Evolutionary conservation across 2,888 invertebrate genomes (phyloP).

Genomic region (Hypomecis atomaria): DNA sequence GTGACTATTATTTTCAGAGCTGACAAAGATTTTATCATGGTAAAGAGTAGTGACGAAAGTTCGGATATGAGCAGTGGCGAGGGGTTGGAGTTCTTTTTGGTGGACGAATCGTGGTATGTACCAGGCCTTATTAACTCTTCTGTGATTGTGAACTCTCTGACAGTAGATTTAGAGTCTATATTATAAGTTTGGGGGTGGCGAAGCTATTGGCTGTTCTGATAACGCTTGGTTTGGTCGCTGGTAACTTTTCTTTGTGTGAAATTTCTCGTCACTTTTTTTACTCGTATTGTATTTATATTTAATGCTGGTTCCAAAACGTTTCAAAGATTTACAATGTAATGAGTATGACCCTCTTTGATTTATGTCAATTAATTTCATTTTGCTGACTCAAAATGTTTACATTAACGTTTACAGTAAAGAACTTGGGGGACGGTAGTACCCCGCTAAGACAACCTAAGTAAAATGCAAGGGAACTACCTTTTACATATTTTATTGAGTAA

Average conservation of each 20-base stretch:
- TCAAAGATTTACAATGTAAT: neutral
- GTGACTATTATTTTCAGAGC: slow-evolving; percentile 74
- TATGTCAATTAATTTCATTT: too few species aligned
- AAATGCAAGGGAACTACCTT: too few species aligned
- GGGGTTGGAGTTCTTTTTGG: slow-evolving; percentile 72
- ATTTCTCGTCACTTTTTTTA: too few species aligned
- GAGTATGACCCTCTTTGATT: too few species aligned
- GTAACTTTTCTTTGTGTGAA: neutral
- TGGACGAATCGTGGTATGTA: slow-evolving; percentile 74
- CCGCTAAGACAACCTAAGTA: too few species aligned
- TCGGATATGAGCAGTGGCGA: slow-evolving; percentile 66
- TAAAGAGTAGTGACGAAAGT: slow-evolving; percentile 74
- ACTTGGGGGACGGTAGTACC: too few species aligned
- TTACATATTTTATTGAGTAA: too few species aligned
- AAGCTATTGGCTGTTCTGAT: slow-evolving; percentile 36
- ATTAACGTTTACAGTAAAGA: too few species aligned
- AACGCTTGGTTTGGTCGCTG: slow-evolving; percentile 13
- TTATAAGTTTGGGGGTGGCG: slow-evolving; percentile 35
- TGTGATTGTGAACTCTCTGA: slow-evolving; percentile 35
- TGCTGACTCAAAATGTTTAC: too few species aligned
- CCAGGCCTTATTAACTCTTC: slow-evolving; percentile 50
- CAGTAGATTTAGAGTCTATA: slow-evolving; percentile 26
- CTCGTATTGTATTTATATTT: too few species aligned
- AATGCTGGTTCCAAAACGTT: too few species aligned
- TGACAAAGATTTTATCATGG: slow-evolving; percentile 71